Conservation (phyloP, 2,888 invertebrate species). For the Leucophenga montana region DNA sequence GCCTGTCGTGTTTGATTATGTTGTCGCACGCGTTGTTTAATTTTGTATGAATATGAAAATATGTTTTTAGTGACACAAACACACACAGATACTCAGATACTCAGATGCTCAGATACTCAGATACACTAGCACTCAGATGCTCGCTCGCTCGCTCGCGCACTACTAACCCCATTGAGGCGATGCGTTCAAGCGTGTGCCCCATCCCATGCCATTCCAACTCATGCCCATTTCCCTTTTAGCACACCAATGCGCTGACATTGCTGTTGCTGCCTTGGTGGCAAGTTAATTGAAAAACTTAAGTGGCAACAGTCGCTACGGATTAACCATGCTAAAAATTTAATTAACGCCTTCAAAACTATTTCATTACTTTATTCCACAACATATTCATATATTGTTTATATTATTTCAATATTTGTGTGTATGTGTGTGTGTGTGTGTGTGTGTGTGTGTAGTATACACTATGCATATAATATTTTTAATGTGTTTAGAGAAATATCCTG, state of each 20-base stretch:
- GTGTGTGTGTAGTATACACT: no score
- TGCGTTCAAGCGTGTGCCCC: neutral
- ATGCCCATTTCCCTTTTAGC: neutral
- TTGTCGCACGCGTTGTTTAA: conserved; percentile 71
- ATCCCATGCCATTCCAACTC: neutral
- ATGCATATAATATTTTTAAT: no score
- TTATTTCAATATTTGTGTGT: no score
- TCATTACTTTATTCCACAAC: conserved; percentile 27
- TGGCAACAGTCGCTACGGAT: conserved; percentile 68
- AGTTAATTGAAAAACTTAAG: conserved; percentile 69
- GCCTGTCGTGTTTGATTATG: conserved; percentile 66
- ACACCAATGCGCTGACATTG: conserved; percentile 40
- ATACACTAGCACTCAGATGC: neutral
- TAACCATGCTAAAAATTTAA: conserved; percentile 67
- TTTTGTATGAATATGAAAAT: conserved; percentile 64
- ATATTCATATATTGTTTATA: no score
- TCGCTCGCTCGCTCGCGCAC: neutral
- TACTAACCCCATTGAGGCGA: conserved; percentile 12
- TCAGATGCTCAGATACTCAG: neutral
- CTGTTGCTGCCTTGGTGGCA: conserved; percentile 41
- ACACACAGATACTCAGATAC: conserved; percentile 3
- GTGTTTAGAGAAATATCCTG: no score
- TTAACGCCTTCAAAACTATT: conserved; percentile 62
- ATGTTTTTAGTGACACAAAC: conserved; percentile 20
- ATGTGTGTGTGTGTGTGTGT: no score